Conservation (phyloP, 53 echinoderm and acorn worm species). For the Holothuria leucospilota region DNA sequence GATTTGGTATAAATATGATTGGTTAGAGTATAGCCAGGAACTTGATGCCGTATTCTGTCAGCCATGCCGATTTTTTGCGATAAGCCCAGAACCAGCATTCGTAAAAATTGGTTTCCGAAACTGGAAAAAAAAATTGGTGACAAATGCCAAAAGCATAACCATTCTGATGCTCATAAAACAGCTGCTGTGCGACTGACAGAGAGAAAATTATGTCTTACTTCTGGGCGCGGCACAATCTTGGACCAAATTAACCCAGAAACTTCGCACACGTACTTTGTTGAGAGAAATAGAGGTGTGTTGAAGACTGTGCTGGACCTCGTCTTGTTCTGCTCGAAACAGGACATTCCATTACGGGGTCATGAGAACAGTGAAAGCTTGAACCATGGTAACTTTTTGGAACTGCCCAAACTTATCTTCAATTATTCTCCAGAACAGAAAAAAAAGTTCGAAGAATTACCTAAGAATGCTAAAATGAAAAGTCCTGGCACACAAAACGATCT, state of each 20-base stretch:
- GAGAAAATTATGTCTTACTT: not conserved
- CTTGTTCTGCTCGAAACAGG: not conserved
- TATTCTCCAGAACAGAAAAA: not conserved
- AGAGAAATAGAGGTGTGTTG: no score
- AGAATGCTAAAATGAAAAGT: not conserved
- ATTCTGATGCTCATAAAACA: not conserved
- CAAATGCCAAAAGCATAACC: not conserved
- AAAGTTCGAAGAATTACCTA: not conserved
- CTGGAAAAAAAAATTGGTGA: not conserved
- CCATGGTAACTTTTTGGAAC: not conserved
- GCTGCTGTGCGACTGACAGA: not conserved
- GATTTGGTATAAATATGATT: no score
- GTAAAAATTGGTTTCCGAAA: no score
- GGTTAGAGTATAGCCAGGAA: no score
- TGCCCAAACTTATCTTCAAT: not conserved
- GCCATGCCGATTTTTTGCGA: no score
- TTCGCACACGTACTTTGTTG: no score
- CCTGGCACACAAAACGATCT: not conserved
- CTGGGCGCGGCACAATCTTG: not conserved
- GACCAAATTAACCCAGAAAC: not conserved
- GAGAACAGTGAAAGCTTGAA: not conserved
- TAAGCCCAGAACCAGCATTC: no score
- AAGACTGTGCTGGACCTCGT: not conserved
- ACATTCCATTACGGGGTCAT: not conserved
- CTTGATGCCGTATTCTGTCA: no score